Conservation (phyloP, 2,888 invertebrate genomes). For the Spilosoma lubricipeda region DNA sequence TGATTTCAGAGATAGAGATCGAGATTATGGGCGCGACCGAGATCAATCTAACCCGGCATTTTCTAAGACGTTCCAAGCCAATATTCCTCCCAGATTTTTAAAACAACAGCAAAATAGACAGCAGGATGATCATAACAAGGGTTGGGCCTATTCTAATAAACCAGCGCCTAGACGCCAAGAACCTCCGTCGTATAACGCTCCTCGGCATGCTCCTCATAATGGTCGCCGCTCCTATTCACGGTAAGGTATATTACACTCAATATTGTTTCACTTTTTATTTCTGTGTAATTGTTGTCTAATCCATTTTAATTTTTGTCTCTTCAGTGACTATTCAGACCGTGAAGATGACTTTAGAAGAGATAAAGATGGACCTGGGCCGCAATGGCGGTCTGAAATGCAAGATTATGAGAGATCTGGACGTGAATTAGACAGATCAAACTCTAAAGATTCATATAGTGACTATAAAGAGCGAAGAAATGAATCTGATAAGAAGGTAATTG, state of each 20-base stretch:
- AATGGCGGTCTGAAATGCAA: constrained; percentile 84
- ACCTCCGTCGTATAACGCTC: constrained; percentile 74
- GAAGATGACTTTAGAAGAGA: constrained; percentile 82
- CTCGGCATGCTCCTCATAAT: constrained; percentile 75
- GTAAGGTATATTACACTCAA: constrained; percentile 49
- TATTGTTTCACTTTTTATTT: background rate
- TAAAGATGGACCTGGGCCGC: constrained; percentile 78
- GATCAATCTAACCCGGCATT: constrained; percentile 88
- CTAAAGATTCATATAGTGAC: constrained; percentile 82
- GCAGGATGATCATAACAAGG: constrained; percentile 80
- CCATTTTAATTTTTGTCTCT: constrained; percentile 47
- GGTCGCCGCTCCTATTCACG: constrained; percentile 81
- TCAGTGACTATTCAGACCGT: constrained; percentile 81
- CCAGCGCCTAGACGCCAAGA: constrained; percentile 76
- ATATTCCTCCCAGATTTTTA: constrained; percentile 94
- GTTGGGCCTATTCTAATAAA: constrained; percentile 78
- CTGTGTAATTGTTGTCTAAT: constrained; percentile 4
- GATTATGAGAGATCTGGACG: constrained; percentile 79
- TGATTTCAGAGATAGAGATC: constrained; percentile 68
- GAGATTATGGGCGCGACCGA: constrained; percentile 76
- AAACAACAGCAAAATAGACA: constrained; percentile 89
- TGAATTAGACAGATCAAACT: constrained; percentile 80
- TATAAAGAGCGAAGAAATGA: constrained; percentile 84
- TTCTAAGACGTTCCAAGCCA: constrained; percentile 92
- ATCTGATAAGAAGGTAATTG: constrained; percentile 76